These are phyloP conservation scores for Sminthurides aquaticus DNA, from an alignment of 2,888 invertebrate genomes.

Conservation along the genomic window DNA sequence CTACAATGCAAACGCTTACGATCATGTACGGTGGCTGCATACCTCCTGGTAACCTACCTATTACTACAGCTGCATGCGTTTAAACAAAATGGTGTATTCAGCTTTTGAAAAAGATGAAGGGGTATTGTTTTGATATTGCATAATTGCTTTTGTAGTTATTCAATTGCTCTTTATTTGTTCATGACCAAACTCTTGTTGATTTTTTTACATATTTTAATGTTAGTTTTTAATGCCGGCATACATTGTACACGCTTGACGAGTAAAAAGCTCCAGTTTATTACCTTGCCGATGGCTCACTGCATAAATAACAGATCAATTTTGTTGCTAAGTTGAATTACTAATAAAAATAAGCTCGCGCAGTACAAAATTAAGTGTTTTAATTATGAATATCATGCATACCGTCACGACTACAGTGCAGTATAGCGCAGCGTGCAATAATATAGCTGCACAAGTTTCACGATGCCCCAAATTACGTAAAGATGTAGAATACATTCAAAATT, in stretches of 20 bases:
- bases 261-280: no score
- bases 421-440: neutral
- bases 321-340: no score
- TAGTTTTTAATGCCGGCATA: no score
- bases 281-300: no score
- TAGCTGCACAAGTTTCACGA: neutral
- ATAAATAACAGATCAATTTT: no score
- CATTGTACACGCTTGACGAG: no score
- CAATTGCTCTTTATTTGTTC: neutral
- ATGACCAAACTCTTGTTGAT: neutral
- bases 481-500: neutral
- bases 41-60: conserved; percentile 19
- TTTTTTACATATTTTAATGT: neutral
- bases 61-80: conserved; percentile 11
- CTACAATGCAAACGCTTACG: conserved; percentile 21
- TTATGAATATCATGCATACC: no score
- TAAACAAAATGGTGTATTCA: neutral
- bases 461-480: neutral
- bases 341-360: no score
- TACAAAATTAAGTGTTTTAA: no score
- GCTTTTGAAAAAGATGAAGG: neutral
- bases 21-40: conserved; percentile 35
- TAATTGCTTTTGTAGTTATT: neutral
- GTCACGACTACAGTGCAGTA: no score
- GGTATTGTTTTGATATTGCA: no score